Evolutionary conservation across 2,888 invertebrate genomes (phyloP).

Genomic region (Habroteleia sp.): DNA sequence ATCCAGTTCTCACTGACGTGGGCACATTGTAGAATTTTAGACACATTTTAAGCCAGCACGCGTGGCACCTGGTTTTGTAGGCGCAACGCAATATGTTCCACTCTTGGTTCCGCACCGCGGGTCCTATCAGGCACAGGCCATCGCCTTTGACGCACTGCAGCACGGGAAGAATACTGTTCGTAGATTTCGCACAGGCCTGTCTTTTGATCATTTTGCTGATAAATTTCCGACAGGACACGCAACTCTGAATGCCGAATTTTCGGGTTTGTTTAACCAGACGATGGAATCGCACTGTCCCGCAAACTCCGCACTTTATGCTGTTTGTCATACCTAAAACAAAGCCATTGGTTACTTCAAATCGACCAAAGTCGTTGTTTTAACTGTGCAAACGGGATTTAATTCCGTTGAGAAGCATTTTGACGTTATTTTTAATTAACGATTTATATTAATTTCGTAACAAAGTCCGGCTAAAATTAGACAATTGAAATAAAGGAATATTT

Average conservation of each 20-base stretch:
- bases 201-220: constrained; percentile 91
- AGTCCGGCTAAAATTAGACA: too few species aligned
- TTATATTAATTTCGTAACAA: too few species aligned
- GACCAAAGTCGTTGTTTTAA: too few species aligned
- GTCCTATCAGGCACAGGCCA: constrained; percentile 88
- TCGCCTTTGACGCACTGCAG: constrained; percentile 87
- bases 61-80: constrained; percentile 89
- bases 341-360: too few species aligned
- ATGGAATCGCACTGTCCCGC: constrained; percentile 88
- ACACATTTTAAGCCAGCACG: constrained; percentile 94
- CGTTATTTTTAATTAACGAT: too few species aligned
- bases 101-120: constrained; percentile 87
- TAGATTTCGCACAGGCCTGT: constrained; percentile 83
- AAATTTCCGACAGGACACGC: constrained; percentile 93
- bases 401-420: too few species aligned
- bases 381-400: too few species aligned
- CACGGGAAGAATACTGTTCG: constrained; percentile 82
- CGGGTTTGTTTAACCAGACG: constrained; percentile 90
- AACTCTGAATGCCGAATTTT: constrained; percentile 92
- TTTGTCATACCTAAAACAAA: constrained; percentile 83
- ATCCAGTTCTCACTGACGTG: constrained; percentile 85
- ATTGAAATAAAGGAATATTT: background rate
- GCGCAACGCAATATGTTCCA: constrained; percentile 86
- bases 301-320: constrained; percentile 89
- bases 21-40: constrained; percentile 90